Percentiles rank a stretch among this genome's conserved stretches.
Conservation (phyloP, 1,140 invertebrate genomes). For the Apis dorsata region DNA sequence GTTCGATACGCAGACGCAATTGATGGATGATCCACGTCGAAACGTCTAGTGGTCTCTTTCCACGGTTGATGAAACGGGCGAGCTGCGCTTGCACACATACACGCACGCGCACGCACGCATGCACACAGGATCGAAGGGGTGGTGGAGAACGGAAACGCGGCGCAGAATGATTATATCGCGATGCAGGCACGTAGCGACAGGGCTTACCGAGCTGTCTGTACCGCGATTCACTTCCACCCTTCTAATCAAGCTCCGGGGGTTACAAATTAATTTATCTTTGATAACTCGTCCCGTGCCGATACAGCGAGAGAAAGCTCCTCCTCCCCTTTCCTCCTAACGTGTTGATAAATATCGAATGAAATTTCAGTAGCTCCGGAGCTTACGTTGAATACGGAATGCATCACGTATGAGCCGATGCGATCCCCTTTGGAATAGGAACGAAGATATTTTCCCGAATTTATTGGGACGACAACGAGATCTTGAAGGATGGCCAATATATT, state of each 20-base stretch:
- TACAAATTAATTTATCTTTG: conserved; percentile 75
- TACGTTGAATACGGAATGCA: conserved; percentile 14
- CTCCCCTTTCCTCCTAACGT: conserved; percentile 15
- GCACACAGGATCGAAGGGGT: too few relatives aligned
- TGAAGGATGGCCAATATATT: too few relatives aligned
- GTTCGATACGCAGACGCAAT: conserved; percentile 47
- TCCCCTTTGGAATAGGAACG: not conserved
- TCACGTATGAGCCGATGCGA: not conserved
- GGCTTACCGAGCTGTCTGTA: conserved; percentile 35
- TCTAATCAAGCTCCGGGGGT: conserved; percentile 70
- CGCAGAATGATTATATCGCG: conserved; percentile 53
- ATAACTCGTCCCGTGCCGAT: conserved; percentile 58
- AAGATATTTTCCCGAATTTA: conserved; percentile 1
- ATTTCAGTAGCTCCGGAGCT: not conserved
- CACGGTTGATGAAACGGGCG: conserved; percentile 48
- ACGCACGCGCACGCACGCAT: too few relatives aligned
- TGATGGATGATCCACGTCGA: conserved; percentile 50
- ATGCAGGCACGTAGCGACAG: conserved; percentile 47
- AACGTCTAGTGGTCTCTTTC: conserved; percentile 34
- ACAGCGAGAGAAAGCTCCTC: conserved; percentile 27
- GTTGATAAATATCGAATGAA: conserved; percentile 49
- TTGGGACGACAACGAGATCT: not conserved
- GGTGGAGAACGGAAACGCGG: conserved; percentile 29
- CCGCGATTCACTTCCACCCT: conserved; percentile 50
- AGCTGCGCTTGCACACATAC: not conserved